Percentiles rank a stretch among this genome's conserved stretches.
Conservation (phyloP, 2,888 invertebrate species). For the Drosophila bunnanda region DNA sequence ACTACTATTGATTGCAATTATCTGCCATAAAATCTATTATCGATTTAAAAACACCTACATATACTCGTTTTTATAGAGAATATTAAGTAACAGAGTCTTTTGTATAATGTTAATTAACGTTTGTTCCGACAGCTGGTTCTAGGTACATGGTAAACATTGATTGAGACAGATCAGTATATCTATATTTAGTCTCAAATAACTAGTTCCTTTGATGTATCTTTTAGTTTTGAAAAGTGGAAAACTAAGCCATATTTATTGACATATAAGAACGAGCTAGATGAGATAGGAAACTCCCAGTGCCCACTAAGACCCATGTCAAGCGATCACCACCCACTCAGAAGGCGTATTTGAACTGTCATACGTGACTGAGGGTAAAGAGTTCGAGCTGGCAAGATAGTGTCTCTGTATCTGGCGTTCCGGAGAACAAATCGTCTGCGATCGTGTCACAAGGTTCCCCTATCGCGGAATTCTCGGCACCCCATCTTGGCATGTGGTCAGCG, state of each 20-base stretch:
- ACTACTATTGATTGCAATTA: constrained; percentile 10
- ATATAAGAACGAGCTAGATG: neutral
- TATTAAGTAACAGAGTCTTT: neutral
- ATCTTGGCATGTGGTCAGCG: constrained; percentile 30
- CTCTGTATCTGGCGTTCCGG: constrained; percentile 25
- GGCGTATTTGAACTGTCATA: constrained; percentile 12
- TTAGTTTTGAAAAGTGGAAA: neutral
- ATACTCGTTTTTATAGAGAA: neutral
- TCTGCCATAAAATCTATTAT: neutral
- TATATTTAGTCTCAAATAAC: neutral
- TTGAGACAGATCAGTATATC: no score
- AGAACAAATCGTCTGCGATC: constrained; percentile 30
- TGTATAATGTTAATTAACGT: neutral
- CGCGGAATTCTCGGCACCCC: constrained; percentile 33
- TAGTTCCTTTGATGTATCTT: neutral
- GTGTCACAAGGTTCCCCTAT: constrained; percentile 45
- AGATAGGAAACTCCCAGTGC: neutral
- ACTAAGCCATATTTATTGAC: neutral
- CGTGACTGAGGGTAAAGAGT: constrained; percentile 20
- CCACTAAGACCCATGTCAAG: neutral
- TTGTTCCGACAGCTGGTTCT: neutral
- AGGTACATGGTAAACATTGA: neutral
- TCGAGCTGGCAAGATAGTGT: constrained; percentile 21
- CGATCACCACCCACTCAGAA: constrained; percentile 6
- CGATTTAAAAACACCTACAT: constrained; percentile 1